phyloP scores from a whole-genome alignment of 2,113 vertebrate species.

The Paedocypris sp. region DNA sequence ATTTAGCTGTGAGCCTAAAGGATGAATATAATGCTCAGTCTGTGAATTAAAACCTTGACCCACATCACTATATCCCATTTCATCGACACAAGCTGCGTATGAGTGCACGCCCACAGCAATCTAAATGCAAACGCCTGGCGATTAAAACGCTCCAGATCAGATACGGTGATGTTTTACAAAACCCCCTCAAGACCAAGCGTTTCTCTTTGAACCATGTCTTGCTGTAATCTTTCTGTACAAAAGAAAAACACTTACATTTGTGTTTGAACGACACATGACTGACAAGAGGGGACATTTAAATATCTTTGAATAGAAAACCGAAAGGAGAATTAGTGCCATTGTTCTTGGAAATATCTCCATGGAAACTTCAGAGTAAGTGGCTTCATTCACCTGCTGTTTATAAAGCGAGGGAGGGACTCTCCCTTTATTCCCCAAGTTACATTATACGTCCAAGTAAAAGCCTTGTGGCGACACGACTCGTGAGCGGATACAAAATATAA shows the following conservation, averaged over 20 bases:
- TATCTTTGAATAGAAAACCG: conserved; percentile 26
- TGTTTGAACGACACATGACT: neutral
- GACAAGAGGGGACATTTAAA: neutral
- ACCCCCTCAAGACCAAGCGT: neutral
- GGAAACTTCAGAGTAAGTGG: conserved; percentile 13
- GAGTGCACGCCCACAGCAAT: neutral
- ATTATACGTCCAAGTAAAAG: too few species aligned
- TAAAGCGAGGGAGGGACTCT: neutral
- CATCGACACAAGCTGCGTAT: neutral
- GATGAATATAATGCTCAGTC: neutral
- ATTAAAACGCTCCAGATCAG: conserved; percentile 4
- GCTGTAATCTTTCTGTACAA: neutral
- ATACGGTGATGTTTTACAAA: neutral
- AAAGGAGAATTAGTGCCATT: conserved; percentile 9
- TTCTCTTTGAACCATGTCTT: neutral
- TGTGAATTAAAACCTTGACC: conserved; percentile 2
- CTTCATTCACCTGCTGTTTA: neutral
- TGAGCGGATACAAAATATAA: neutral
- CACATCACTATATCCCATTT: conserved; percentile 1
- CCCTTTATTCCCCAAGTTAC: neutral
- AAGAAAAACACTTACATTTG: neutral
- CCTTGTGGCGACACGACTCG: too few species aligned
- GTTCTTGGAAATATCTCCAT: conserved; percentile 19
- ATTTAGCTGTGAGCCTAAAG: neutral
- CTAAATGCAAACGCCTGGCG: neutral